Base-by-base conservation (phyloP, 2,888 invertebrate genomes). In the Stenurella melanura region DNA sequence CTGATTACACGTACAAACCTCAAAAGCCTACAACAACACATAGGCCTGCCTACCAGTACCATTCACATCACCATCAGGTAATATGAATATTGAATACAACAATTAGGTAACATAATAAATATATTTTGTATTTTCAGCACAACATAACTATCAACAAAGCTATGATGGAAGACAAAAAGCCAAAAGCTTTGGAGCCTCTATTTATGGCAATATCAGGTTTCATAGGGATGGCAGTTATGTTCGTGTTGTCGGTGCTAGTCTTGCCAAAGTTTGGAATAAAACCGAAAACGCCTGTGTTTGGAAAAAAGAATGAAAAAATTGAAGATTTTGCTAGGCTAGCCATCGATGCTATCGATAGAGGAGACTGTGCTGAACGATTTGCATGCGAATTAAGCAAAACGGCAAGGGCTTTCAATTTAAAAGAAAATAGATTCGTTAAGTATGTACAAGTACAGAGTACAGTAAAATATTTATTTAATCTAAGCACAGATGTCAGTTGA, bases 161-260 rank as follows among this genome's bases (percentile, higher is more conserved):
- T 73, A 81, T 83, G 73, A 85, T 83, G 57, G 82, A 83, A 5
- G 86, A 87, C 38, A 87, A 87, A 75, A 87, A 87, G 72, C 83
- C 89, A 75, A 90, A 90, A 80, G 83, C 88, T 7, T 82, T 91
- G 60, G 91, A 91, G 83, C 92, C 92, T 17, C 86, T 92, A 9
- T 92, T 92, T 80, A 90, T 91, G 89, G 92, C 92, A 6, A 90
- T 92, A 80, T 91, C 92, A n/a, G 91, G 92, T 18, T 92, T 92
- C 81, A 88, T 92, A 68, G 91, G 91, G 12, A 90, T 92, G 90
- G 91, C 92, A 0, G 87, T 92, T 18, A 89, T 92, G 87, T 91
- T 92, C 81, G 90, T 91, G 77, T 85, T 91, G 71, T 91, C 91
- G 0, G 89, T 91, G 63, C 81, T 92, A 6, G 88, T 92, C 74